phyloP scores from a whole-genome alignment of 2,797 vertebrate species.

The Coluber constrictor region DNA sequence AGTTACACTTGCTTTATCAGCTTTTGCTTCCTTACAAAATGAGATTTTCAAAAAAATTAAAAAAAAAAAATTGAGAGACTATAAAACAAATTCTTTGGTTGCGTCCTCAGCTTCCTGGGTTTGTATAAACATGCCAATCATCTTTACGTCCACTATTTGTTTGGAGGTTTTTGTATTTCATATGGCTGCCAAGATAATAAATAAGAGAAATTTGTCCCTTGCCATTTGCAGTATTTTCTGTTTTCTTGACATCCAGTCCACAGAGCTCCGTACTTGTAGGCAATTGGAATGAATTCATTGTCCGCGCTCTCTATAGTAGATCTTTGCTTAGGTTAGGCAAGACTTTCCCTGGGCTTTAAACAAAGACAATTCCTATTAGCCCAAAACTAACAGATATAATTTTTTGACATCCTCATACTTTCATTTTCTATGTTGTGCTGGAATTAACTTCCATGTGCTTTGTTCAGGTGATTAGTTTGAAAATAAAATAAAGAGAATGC shows the following conservation, averaged over 20 bases:
- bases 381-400: slow-evolving; percentile 29
- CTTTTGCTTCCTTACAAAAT: slow-evolving; percentile 41
- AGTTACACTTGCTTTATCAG: slow-evolving; percentile 36
- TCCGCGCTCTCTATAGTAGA: slow-evolving; percentile 38
- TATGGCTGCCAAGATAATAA: slow-evolving; percentile 37
- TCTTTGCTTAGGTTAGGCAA: slow-evolving; percentile 37
- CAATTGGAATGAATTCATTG: slow-evolving; percentile 28
- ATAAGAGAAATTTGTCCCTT: slow-evolving; percentile 30
- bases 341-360: slow-evolving; percentile 26
- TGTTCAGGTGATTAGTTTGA: not conserved
- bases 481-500: not conserved
- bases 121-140: slow-evolving; percentile 57
- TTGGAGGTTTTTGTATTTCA: slow-evolving; percentile 34
- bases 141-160: slow-evolving; percentile 27
- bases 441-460: slow-evolving; percentile 13
- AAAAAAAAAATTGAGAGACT: slow-evolving; percentile 13
- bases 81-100: slow-evolving; percentile 45
- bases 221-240: not conserved
- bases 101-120: slow-evolving; percentile 32
- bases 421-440: slow-evolving; percentile 19
- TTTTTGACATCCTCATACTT: slow-evolving; percentile 27
- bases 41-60: slow-evolving; percentile 10
- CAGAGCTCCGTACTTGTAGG: slow-evolving; percentile 3
- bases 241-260: slow-evolving; percentile 35
- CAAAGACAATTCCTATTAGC: slow-evolving; percentile 43